Base-by-base conservation (phyloP, 2,797 vertebrate genomes). In the Pseudochirops cupreus region DNA sequence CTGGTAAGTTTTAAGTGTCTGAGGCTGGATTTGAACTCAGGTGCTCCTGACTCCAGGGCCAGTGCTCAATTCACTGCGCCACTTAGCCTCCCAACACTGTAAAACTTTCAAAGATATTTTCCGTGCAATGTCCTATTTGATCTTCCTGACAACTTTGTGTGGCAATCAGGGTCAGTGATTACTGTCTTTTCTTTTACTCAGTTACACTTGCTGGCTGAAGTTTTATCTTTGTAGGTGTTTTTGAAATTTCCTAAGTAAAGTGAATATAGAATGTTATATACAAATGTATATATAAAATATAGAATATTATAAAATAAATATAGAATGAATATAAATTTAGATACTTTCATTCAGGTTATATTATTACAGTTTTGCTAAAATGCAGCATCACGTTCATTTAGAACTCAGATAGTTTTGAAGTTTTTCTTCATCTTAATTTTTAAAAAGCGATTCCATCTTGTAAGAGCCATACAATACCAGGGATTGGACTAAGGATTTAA, bases 161-260 rank as follows among this genome's bases (percentile, higher is more conserved):
- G 21, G 39, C 50, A 28, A n/a, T 74, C 62, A 74, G 24, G 39
- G 24, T 87, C 10, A 87, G 39, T 87, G 33, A n/a, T 74, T 6
- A 39, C 39, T 50, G 10, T 87, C 39, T 87, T 87, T 74, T 87
- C 39, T 87, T 87, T 87, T 26, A 87, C 24, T 50, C 13, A 24
- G 10, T 0, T 13, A 29, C 14, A 6, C 3, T 0, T 14, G 3
- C 24, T 82, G 82, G 50, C n/a, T 54, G 39, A 56, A 10, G 4
- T 53, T 93, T n/a, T 29, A 6, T 2, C 12, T 21, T 90, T 52
- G 16, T 62, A 46, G 6, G 87, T 50, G 16, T n/a, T 1, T 46
- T 21, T 6, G 31, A n/a, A n/a, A 56, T 26, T 94, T 92, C 56
- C 10, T 1, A 6, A 21, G 54, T 56, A 6, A 54, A 16, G 67